These are phyloP conservation scores for Diabrotica undecimpunctata DNA, from an alignment of 1,140 invertebrate species.

Conservation along the genomic window DNA sequence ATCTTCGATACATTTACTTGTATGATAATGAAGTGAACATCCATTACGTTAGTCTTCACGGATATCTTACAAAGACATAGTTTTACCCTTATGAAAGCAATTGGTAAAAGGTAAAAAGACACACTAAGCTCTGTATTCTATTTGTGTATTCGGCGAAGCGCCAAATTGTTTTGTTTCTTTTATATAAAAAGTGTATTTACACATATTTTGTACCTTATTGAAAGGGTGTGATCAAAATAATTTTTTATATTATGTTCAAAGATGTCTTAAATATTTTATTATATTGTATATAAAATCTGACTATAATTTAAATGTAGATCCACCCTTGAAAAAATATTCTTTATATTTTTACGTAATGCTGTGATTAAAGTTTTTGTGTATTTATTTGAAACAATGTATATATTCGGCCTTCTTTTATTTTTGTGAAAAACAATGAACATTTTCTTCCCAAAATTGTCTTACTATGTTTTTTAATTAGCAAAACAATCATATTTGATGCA, in stretches of 20 bases:
- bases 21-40: too few relatives aligned
- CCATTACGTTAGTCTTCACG: too few relatives aligned
- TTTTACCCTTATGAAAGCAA: too few relatives aligned
- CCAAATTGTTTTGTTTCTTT: too few relatives aligned
- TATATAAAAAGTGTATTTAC: too few relatives aligned
- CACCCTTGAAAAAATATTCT: constrained; percentile 23
- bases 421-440: neutral
- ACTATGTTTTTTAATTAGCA: constrained; percentile 8
- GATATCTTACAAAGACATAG: too few relatives aligned
- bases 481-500: constrained; percentile 10
- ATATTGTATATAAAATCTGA: neutral
- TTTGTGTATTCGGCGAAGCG: too few relatives aligned
- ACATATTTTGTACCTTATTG: neutral
- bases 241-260: neutral
- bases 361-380: constrained; percentile 39
- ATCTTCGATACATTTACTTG: too few relatives aligned
- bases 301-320: constrained; percentile 3
- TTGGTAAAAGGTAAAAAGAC: too few relatives aligned
- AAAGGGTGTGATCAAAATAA: neutral
- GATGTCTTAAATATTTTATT: neutral
- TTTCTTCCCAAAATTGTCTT: constrained; percentile 3
- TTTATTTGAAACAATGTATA: constrained; percentile 40
- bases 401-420: constrained; percentile 16
- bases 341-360: constrained; percentile 24
- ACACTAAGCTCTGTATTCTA: too few relatives aligned